Percentiles rank a stretch among this genome's conserved stretches.
phyloP scores from a whole-genome alignment of 30 jellyfish, hydroid and myxozoan species.

The Chrysaora quinquecirrha region DNA sequence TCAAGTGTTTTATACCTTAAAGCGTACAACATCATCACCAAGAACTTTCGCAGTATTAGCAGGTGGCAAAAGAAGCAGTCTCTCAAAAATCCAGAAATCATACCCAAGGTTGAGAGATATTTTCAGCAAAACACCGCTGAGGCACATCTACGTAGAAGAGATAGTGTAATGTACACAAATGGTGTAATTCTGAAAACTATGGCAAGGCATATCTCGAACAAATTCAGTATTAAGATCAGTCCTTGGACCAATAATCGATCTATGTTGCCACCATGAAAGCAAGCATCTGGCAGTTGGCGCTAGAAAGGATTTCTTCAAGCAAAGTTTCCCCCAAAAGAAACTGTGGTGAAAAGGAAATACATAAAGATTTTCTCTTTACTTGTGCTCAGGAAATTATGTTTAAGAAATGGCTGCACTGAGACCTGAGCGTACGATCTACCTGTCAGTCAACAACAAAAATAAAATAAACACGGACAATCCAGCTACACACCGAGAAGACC shows the following conservation, averaged over 20 bases:
- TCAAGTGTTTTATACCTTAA: no score
- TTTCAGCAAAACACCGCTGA: not conserved
- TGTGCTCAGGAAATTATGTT: slow-evolving; percentile 7
- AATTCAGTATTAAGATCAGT: not conserved
- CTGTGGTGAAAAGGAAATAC: no score
- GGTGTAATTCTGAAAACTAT: not conserved
- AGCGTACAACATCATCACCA: no score
- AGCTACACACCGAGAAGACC: slow-evolving; percentile 1
- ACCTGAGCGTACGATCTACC: no score
- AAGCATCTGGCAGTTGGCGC: not conserved
- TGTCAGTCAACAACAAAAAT: no score
- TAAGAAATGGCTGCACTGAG: no score
- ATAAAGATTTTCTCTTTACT: not conserved
- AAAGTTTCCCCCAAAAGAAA: not conserved
- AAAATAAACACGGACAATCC: no score
- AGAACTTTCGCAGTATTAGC: no score
- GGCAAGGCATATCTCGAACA: not conserved
- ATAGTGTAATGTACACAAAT: no score
- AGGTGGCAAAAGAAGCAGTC: not conserved
- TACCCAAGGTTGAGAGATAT: no score
- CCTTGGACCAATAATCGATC: not conserved
- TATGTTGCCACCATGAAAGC: not conserved
- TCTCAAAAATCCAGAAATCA: not conserved
- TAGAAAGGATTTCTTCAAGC: not conserved
- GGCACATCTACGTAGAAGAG: not conserved